phyloP scores from a whole-genome alignment of 2,888 invertebrate genomes.

The Diaperis boleti region DNA sequence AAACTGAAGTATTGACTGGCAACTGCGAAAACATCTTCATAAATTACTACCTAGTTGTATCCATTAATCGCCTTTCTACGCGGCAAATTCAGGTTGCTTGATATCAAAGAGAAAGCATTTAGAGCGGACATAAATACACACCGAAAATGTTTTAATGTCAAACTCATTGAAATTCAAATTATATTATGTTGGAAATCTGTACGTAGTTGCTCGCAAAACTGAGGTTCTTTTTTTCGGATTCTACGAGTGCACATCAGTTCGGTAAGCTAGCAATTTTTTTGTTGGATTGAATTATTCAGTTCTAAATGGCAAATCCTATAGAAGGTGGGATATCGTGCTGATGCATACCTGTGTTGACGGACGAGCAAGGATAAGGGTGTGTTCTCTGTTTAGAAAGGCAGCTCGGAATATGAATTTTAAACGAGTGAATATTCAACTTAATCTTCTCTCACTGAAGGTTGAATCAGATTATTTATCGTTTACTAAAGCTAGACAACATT shows the following conservation, averaged over 20 bases:
- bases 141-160: no score
- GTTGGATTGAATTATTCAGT: slow-evolving; percentile 14
- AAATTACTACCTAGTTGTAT: no score
- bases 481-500: no score
- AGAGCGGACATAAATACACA: no score
- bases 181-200: no score
- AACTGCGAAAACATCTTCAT: no score
- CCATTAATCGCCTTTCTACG: no score
- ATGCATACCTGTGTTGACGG: slow-evolving; percentile 1
- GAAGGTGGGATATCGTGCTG: slow-evolving; percentile 2
- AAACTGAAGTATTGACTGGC: no score
- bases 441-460: not conserved
- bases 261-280: slow-evolving; percentile 17
- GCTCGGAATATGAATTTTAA: slow-evolving; percentile 13
- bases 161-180: not conserved
- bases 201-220: no score
- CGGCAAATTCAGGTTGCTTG: no score
- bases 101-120: no score
- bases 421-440: not conserved
- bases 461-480: not conserved
- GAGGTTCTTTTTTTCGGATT: not conserved
- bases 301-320: slow-evolving; percentile 7
- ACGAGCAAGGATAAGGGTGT: not conserved
- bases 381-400: slow-evolving; percentile 5
- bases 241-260: not conserved